A percentile compares a stretch with the other conserved stretches of the same genome.
phyloP scores from a whole-genome alignment of 2,888 invertebrate species.

The Sinopyrophorus schimmeli region DNA sequence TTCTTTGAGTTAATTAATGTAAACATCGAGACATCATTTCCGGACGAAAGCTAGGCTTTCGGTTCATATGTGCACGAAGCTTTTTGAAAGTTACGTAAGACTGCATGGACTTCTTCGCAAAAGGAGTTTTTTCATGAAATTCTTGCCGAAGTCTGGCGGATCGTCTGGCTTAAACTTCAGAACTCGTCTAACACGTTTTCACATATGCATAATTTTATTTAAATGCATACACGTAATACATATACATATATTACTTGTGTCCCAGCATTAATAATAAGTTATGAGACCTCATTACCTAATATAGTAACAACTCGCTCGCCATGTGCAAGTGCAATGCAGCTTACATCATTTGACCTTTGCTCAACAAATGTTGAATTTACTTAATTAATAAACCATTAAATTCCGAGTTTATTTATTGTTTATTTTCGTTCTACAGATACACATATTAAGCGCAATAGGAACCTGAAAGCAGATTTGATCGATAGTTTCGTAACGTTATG shows the following conservation, averaged over 20 bases:
- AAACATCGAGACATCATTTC: no score
- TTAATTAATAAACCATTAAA: no score
- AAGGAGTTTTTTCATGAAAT: background rate
- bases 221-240: conserved; percentile 17
- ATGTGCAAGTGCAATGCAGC: conserved; percentile 28
- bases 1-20: no score
- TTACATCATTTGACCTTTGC: conserved; percentile 27
- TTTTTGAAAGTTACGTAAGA: no score
- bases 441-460: no score
- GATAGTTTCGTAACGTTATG: no score
- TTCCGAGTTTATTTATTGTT: no score
- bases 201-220: conserved; percentile 14
- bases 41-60: no score
- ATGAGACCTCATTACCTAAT: conserved; percentile 40
- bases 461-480: no score
- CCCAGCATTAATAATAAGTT: conserved; percentile 23
- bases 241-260: no score
- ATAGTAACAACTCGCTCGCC: conserved; percentile 26
- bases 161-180: conserved; percentile 11
- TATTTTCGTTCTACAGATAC: no score
- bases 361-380: conserved; percentile 20
- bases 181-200: conserved; percentile 17
- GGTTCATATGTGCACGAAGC: no score
- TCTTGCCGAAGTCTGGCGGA: conserved; percentile 11
- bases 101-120: conserved; percentile 2